These are phyloP conservation scores for Epizoanthus stellaris DNA, from an alignment of 92 coral and sea anemone species.

Conservation along the genomic window DNA sequence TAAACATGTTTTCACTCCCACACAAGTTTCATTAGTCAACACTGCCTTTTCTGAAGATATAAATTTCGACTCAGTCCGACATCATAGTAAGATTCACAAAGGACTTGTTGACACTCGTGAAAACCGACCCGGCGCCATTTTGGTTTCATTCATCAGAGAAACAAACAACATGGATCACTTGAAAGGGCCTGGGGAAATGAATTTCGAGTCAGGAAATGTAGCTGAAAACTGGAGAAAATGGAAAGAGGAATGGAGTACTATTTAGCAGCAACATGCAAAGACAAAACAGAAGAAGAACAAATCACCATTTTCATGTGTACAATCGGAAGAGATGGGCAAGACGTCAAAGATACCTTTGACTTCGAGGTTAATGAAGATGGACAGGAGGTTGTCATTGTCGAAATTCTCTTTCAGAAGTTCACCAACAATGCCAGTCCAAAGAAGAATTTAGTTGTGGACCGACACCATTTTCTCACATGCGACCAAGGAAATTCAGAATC, in stretches of 20 bases:
- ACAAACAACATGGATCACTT: not conserved
- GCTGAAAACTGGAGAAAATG: slow-evolving; percentile 49
- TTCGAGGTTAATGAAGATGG: slow-evolving; percentile 15
- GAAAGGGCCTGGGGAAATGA: slow-evolving; percentile 44
- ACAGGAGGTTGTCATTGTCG: slow-evolving; percentile 17
- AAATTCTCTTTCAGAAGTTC: slow-evolving; percentile 42
- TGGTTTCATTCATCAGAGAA: not conserved
- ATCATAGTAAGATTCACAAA: no score
- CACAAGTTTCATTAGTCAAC: not conserved
- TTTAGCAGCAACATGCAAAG: slow-evolving; percentile 22
- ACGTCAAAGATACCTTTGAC: slow-evolving; percentile 31
- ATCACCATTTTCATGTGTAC: slow-evolving; percentile 46
- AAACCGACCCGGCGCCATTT: not conserved
- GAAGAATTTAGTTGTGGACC: slow-evolving; percentile 41
- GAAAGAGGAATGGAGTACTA: slow-evolving; percentile 41
- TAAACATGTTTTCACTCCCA: not conserved
- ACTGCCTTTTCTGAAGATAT: not conserved
- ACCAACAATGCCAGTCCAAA: slow-evolving; percentile 22
- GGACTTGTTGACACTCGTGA: not conserved
- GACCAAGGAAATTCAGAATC: slow-evolving; percentile 30
- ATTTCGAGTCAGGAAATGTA: slow-evolving; percentile 35
- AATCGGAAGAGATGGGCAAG: slow-evolving; percentile 51
- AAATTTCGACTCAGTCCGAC: no score
- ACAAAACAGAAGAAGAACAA: slow-evolving; percentile 36
- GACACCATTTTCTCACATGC: slow-evolving; percentile 35